Percentiles rank a stretch among this genome's conserved stretches.
phyloP scores from a whole-genome alignment of 1,140 invertebrate species.

The Odontomachus brunneus region DNA sequence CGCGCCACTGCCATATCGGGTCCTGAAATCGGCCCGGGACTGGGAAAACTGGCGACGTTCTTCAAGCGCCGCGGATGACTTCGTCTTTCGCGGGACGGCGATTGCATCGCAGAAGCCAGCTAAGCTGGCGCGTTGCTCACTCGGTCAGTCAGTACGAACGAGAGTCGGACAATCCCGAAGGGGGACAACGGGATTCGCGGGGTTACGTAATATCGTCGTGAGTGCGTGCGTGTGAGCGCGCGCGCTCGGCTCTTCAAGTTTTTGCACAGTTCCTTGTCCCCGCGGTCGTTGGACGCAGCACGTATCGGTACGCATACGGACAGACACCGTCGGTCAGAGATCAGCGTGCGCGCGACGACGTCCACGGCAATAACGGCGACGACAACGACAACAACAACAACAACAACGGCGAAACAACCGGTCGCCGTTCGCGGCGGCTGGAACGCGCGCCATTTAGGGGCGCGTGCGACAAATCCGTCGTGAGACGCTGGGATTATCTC shows the following conservation, averaged over 20 bases:
- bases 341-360: conserved; percentile 64
- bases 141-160: conserved; percentile 65
- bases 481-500: conserved; percentile 78
- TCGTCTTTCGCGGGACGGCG: conserved; percentile 35
- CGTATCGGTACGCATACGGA: conserved; percentile 43
- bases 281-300: conserved; percentile 58
- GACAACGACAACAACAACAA: neutral
- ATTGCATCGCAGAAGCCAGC: conserved; percentile 53
- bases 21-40: conserved; percentile 8
- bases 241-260: conserved; percentile 74
- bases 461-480: conserved; percentile 82
- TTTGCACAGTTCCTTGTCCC: conserved; percentile 73
- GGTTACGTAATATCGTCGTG: conserved; percentile 71
- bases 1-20: conserved; percentile 30
- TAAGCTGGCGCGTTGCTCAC: neutral
- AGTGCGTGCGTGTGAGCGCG: conserved; percentile 55
- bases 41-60: conserved; percentile 45
- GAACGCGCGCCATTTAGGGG: conserved; percentile 80
- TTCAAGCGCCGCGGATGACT: conserved; percentile 37
- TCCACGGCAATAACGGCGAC: neutral
- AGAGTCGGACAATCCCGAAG: conserved; percentile 63
- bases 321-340: conserved; percentile 41
- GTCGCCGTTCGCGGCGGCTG: conserved; percentile 24
- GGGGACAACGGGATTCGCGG: conserved; percentile 76
- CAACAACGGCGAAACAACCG: conserved; percentile 19